Evolutionary conservation across 2,888 invertebrate species (phyloP).

Genomic region (Leistus spinibarbis): DNA sequence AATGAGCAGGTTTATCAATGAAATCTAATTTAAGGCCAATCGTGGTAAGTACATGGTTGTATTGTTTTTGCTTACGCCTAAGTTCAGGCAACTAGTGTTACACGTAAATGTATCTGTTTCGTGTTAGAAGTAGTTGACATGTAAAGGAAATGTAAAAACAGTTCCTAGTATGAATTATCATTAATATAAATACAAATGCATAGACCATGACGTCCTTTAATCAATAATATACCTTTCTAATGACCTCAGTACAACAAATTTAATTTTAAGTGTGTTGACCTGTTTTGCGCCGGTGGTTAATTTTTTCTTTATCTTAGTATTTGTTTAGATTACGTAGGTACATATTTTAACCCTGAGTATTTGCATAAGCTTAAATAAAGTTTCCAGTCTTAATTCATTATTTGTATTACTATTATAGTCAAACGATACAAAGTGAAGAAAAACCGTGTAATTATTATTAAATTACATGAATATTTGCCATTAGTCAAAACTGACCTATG

Average conservation of each 20-base stretch:
- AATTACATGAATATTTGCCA: too few relatives aligned
- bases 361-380: too few relatives aligned
- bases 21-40: too few relatives aligned
- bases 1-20: too few relatives aligned
- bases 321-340: neutral
- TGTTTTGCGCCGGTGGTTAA: neutral
- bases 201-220: neutral
- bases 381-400: too few relatives aligned
- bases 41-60: too few relatives aligned
- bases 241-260: neutral
- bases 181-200: neutral
- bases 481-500: too few relatives aligned
- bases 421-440: too few relatives aligned
- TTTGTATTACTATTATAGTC: too few relatives aligned
- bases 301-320: neutral
- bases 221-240: conserved; percentile 12
- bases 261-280: neutral
- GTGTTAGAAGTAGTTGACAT: neutral
- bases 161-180: neutral
- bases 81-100: neutral
- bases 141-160: neutral
- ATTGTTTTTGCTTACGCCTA: neutral
- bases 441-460: too few relatives aligned
- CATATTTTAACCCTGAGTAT: too few relatives aligned
- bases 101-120: neutral